These are phyloP conservation scores for Acropternis orthonyx DNA, from an alignment of 2,797 vertebrate species.

Conservation along the genomic window DNA sequence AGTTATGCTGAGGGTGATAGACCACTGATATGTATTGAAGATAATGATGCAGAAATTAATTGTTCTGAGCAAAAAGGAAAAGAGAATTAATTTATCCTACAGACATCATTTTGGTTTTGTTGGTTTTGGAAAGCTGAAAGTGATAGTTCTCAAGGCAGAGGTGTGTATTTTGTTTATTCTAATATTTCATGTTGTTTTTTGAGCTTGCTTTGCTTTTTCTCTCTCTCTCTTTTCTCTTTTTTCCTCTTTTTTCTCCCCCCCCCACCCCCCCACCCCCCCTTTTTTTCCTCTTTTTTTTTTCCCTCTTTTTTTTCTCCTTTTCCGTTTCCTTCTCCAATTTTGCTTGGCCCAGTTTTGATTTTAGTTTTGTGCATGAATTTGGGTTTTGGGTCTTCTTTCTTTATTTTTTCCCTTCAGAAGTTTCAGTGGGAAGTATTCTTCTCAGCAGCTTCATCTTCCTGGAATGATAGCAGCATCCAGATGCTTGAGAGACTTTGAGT, in stretches of 20 bases:
- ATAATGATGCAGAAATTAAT: background rate
- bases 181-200: background rate
- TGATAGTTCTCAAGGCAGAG: background rate
- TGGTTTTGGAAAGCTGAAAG: background rate
- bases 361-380: background rate
- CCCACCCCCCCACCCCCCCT: too few species aligned
- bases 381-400: too few species aligned
- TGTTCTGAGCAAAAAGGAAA: background rate
- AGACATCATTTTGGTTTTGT: background rate
- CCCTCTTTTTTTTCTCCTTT: too few species aligned
- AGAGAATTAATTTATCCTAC: background rate
- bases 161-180: background rate
- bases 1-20: background rate
- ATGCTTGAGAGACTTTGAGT: background rate
- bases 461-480: background rate
- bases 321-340: accelerated
- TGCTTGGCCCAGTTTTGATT: background rate
- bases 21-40: background rate
- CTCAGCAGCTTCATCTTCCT: background rate
- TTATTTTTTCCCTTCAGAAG: background rate
- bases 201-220: background rate
- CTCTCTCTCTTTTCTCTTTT: too few species aligned
- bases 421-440: background rate
- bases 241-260: too few species aligned
- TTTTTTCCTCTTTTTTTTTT: too few species aligned